Evolutionary conservation across 1,140 invertebrate genomes (phyloP).

Genomic region (Apis cerana): DNA sequence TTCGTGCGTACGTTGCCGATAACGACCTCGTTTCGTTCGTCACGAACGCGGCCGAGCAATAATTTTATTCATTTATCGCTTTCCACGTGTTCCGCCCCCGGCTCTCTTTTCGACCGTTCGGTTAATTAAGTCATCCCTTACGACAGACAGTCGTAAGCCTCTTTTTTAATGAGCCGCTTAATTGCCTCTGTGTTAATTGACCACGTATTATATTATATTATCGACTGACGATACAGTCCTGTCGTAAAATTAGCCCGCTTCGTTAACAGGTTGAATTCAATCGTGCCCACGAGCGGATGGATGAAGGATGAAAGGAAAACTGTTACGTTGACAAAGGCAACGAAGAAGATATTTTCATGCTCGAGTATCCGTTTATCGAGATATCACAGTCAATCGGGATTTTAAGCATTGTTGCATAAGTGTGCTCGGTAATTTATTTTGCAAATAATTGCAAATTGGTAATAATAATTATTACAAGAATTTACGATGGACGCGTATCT

Average conservation of each 20-base stretch:
- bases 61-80: conserved; percentile 40
- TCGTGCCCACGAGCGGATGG: too few relatives aligned
- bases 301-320: too few relatives aligned
- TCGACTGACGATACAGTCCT: not conserved
- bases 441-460: too few relatives aligned
- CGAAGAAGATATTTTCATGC: too few relatives aligned
- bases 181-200: conserved; percentile 16
- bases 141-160: not conserved
- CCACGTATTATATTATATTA: not conserved
- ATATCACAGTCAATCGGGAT: too few relatives aligned
- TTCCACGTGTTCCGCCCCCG: conserved; percentile 17
- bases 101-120: not conserved
- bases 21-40: conserved; percentile 18
- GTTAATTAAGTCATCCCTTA: conserved; percentile 19
- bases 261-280: not conserved
- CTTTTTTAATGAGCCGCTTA: conserved; percentile 4
- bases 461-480: too few relatives aligned
- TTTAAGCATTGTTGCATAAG: too few relatives aligned
- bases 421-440: too few relatives aligned
- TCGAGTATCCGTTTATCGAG: too few relatives aligned
- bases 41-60: conserved; percentile 1
- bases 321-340: too few relatives aligned
- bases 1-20: conserved; percentile 20
- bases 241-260: not conserved
- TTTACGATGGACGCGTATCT: too few relatives aligned